phyloP scores from a whole-genome alignment of 2,888 invertebrate species.

The Aradus depressus region DNA sequence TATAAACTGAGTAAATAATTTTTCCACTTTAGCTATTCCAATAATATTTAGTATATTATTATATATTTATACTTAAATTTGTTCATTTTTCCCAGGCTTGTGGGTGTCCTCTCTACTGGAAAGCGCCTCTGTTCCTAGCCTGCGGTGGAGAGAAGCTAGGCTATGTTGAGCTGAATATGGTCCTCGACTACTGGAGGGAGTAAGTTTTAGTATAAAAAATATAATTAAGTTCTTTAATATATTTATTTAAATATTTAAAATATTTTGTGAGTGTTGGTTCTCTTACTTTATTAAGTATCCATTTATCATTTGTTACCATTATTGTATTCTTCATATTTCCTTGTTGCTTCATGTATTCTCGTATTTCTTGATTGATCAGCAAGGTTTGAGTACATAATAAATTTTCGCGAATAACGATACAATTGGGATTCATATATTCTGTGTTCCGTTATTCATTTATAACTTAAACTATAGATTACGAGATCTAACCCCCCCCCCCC shows the following conservation, averaged over 20 bases:
- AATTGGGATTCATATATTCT: too few species aligned
- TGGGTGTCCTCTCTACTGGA: conserved; percentile 93
- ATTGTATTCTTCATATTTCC: conserved; percentile 7
- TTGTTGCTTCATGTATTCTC: too few species aligned
- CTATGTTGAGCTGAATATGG: conserved; percentile 67
- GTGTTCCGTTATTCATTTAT: too few species aligned
- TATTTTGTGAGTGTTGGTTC: background rate
- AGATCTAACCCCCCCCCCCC: too few species aligned
- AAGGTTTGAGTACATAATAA: too few species aligned
- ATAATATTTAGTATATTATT: conserved; percentile 4
- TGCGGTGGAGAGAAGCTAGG: conserved; percentile 63
- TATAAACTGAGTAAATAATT: too few species aligned
- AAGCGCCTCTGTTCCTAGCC: conserved; percentile 84
- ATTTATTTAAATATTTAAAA: background rate
- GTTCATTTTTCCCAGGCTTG: conserved; percentile 54
- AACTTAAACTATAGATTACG: too few species aligned
- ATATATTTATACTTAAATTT: background rate
- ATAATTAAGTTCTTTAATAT: too few species aligned
- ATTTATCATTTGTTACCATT: conserved; percentile 19
- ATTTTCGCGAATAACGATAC: too few species aligned
- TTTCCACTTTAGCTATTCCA: background rate
- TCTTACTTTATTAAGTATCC: background rate
- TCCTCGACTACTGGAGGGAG: conserved; percentile 89
- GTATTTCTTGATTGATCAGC: too few species aligned
- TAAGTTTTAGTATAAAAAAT: too few species aligned